Percentiles rank a stretch among this genome's conserved stretches.
Evolutionary conservation across 2,888 invertebrate genomes (phyloP).

Genomic region (Oxyscelio sp.): DNA sequence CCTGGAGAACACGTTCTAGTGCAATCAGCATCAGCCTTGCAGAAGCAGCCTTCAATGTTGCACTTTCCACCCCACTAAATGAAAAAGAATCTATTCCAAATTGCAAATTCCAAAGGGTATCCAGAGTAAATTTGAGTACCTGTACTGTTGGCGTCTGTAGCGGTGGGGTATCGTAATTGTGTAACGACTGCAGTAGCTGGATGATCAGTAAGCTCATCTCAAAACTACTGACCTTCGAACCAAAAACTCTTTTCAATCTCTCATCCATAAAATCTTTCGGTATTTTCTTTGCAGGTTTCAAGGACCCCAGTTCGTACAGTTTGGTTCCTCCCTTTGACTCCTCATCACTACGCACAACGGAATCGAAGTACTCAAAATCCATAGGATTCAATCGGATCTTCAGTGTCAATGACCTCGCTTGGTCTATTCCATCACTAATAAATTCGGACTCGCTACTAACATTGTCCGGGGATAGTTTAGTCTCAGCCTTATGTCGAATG

Average conservation of each 20-base stretch:
- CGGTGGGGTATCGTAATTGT: slow-evolving; percentile 89
- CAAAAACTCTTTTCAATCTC: slow-evolving; percentile 89
- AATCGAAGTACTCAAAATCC: slow-evolving; percentile 91
- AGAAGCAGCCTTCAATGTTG: slow-evolving; percentile 90
- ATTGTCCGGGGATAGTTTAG: slow-evolving; percentile 66
- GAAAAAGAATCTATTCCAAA: slow-evolving; percentile 89
- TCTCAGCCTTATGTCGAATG: slow-evolving; percentile 50
- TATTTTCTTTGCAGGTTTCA: slow-evolving; percentile 85
- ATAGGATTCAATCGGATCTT: slow-evolving; percentile 90
- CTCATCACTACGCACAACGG: slow-evolving; percentile 89
- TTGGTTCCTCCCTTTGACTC: slow-evolving; percentile 88
- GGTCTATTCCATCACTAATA: slow-evolving; percentile 88
- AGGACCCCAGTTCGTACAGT: slow-evolving; percentile 87
- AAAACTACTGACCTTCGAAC: slow-evolving; percentile 89
- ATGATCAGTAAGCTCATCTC: slow-evolving; percentile 90
- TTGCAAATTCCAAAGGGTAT: slow-evolving; percentile 90
- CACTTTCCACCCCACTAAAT: slow-evolving; percentile 87
- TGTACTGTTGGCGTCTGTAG: slow-evolving; percentile 90
- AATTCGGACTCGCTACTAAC: slow-evolving; percentile 86
- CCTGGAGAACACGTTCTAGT: slow-evolving; percentile 90
- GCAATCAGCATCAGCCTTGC: slow-evolving; percentile 90
- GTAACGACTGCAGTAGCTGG: slow-evolving; percentile 90
- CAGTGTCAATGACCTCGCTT: slow-evolving; percentile 89
- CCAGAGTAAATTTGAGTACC: slow-evolving; percentile 90
- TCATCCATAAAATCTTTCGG: slow-evolving; percentile 90